phyloP scores from a whole-genome alignment of 2,797 vertebrate species.

The Semaprochilodus insignis region DNA sequence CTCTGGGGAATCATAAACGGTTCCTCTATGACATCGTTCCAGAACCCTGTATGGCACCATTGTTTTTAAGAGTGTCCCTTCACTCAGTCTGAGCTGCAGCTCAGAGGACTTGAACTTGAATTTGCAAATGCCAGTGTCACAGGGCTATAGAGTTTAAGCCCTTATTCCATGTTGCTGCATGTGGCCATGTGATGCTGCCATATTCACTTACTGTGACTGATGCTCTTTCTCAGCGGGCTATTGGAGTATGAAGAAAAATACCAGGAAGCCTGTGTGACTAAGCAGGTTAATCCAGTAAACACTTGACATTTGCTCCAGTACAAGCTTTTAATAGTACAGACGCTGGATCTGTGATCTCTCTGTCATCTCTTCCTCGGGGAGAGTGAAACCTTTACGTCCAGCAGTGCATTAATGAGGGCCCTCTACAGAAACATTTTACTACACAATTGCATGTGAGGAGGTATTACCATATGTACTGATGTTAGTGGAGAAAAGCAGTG shows the following conservation, averaged over 20 bases:
- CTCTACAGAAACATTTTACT: not conserved
- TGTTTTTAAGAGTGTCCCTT: not conserved
- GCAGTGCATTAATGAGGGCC: not conserved
- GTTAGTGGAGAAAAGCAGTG: not conserved
- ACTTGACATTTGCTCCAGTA: constrained; percentile 11
- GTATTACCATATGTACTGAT: not conserved
- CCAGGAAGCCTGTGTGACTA: constrained; percentile 8
- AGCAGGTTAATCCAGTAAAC: constrained; percentile 12
- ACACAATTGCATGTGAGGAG: not conserved
- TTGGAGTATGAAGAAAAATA: not conserved
- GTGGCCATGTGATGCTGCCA: not conserved
- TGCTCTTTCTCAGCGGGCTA: not conserved
- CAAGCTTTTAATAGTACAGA: constrained; percentile 1
- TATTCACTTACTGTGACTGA: constrained; percentile 35
- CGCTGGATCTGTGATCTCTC: not conserved
- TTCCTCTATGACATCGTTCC: too few species aligned
- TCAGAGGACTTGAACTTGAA: not conserved
- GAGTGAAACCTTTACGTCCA: constrained; percentile 15
- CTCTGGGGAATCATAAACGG: too few species aligned
- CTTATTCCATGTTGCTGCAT: not conserved
- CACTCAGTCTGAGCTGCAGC: not conserved
- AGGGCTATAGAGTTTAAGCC: not conserved
- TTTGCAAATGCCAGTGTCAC: constrained; percentile 4
- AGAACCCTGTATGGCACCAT: too few species aligned
- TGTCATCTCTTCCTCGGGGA: constrained; percentile 12